Base-by-base conservation (phyloP, 2,888 invertebrate genomes). In the Pomacea canaliculata region DNA sequence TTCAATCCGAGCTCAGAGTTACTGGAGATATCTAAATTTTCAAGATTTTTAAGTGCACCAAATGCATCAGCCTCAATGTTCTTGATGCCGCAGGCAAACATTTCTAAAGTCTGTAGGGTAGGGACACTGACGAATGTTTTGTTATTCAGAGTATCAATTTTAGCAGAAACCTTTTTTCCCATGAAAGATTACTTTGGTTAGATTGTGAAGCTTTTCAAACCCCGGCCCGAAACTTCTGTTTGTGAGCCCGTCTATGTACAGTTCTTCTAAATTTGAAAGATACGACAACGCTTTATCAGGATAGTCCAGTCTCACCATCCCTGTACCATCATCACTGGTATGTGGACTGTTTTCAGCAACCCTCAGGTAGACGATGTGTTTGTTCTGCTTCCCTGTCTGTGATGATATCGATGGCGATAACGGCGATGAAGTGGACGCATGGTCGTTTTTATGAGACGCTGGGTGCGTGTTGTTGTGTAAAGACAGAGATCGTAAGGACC, bases 231-330 rank as follows among this genome's bases (percentile, higher is more conserved):
- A 74, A 5, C 18, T 63, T 46, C 46, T 37, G 37, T 67, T 37
- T 3, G 71, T 13, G 19, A 71, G 56, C 3, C 79, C 79, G 51
- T 79, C 79, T 13, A 79, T 56, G 13, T 19, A 19, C 12, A 79
- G 67, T 19, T n/a, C 46, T 49, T 27, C n/a, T n/a, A 79, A 51
- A 19, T 23, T 60, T 12, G 19, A 7, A 18, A 79, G 69, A 0
- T 67, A 2, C 12, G 79, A 70, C n/a, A 79, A 27, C 0, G 73
- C 73, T 49, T 48, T 9, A 8, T 73, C 71, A 18, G 79, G 79
- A 51, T 79, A 79, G 48, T 63, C 60, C 69, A 73, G 62, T 1
- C 27, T 23, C 7, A 48, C 4, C 9, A 27, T 51, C 7, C 27
- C 18, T 23, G 9, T 16, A 10, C 27, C 12, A 9, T 69, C 73